A percentile compares a stretch with the other conserved stretches of the same genome.
Conservation (phyloP, 2,888 invertebrate species). For the Tolmerus cingulatus region DNA sequence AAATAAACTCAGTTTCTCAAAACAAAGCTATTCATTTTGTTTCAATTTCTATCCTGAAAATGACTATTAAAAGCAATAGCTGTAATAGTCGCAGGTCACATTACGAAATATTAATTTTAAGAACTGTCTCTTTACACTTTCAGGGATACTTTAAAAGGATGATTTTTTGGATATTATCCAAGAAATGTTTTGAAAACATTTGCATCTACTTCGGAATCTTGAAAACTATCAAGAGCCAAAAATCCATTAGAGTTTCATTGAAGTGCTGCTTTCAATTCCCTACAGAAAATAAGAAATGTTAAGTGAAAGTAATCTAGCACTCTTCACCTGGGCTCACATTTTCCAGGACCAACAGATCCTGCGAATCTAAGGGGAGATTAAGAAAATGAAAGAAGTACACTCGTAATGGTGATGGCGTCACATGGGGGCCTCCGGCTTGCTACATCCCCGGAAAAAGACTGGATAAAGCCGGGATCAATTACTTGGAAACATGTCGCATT, state of each 20-base stretch:
- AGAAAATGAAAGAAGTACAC: background rate
- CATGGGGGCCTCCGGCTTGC: background rate
- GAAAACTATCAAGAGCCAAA: background rate
- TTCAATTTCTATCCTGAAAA: background rate
- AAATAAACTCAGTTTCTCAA: background rate
- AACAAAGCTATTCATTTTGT: background rate
- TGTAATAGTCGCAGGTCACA: background rate
- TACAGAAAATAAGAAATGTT: background rate
- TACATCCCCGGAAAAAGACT: background rate
- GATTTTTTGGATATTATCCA: background rate
- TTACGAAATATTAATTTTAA: background rate
- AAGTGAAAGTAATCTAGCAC: background rate
- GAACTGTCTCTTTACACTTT: background rate
- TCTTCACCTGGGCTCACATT: background rate
- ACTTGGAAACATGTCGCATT: background rate
- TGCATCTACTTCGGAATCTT: background rate
- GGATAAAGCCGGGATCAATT: constrained; percentile 21
- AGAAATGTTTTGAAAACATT: background rate
- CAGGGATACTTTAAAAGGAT: background rate
- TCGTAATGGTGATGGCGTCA: background rate
- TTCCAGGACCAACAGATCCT: background rate
- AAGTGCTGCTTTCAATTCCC: background rate
- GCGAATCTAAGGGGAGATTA: background rate
- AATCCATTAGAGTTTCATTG: background rate
- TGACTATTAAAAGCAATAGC: background rate